Evolutionary conservation across 1,140 invertebrate species (phyloP), one percentile per base, ranked within the genome.

Genomic region (Frieseomelitta varia): DNA sequence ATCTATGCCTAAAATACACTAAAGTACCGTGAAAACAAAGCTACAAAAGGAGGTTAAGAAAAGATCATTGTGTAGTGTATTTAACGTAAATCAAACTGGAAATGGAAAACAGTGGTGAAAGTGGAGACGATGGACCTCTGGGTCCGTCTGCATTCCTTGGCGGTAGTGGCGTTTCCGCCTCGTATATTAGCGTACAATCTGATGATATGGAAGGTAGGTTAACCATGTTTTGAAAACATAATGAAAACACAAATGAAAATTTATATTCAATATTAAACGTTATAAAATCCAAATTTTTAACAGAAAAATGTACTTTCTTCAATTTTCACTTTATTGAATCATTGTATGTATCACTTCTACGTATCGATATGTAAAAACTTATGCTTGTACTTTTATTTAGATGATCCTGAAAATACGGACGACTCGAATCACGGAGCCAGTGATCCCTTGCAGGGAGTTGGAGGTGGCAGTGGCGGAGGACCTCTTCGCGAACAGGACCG

Each of bases 401-500:
- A 95, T 88, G 94, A 95, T 90, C 93, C 96, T 81, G 97, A 97
- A 91, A 97, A 97, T 89, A 97, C 97, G 56, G 97, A 97, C 77
- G 97, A 97, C 91, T 97, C 97, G 0, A 97, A 96, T 89, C 96
- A 96, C 89, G 95, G 95, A 8, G 87, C 91, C 15, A 93, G 92
- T 51, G 94, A 95, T 84, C 95, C 95, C 30, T 80, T 94, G 8
- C 93, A 95, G 73, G 95, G 96, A 47, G 93, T 95, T 12, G 96
- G 96, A 79, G 94, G 95, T 90, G 93, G 93, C 76, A 92, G 94
- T 79, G 78, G 91, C 17, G 92, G 93, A 30, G 95, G 95, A 12
- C 96, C 97, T 8, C 92, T 99, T 53, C 94, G 97, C 61, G 98
- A 98, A 93, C 98, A 99, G 95, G 99, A 99, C 94, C 96, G 99